A percentile compares a stretch with the other conserved stretches of the same genome.
These are phyloP conservation scores for Eupithecia subfuscata DNA, from an alignment of 2,888 invertebrate genomes.

Conservation along the genomic window DNA sequence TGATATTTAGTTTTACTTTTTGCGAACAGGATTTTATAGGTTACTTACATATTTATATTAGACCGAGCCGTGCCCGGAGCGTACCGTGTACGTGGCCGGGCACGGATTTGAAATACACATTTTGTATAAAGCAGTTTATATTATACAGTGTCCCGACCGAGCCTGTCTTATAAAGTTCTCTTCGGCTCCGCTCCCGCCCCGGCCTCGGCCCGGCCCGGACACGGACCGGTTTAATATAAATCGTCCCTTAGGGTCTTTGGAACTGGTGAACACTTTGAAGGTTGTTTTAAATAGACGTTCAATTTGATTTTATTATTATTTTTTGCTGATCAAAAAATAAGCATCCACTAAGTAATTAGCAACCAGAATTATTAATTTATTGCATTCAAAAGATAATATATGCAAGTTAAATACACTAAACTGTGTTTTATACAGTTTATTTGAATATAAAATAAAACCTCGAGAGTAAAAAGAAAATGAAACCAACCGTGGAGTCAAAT, in stretches of 20 bases:
- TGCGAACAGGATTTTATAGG: slow-evolving; percentile 19
- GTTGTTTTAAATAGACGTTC: background rate
- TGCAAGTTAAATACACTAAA: slow-evolving; percentile 50
- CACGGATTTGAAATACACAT: too few species aligned
- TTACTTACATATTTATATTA: background rate
- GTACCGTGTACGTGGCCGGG: too few species aligned
- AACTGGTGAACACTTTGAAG: background rate
- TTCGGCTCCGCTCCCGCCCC: too few species aligned
- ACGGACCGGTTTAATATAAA: too few species aligned
- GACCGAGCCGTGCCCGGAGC: too few species aligned
- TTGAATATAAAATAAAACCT: slow-evolving; percentile 49
- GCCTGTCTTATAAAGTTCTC: too few species aligned
- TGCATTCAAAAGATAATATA: slow-evolving; percentile 46
- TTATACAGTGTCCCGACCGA: too few species aligned
- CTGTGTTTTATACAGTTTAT: slow-evolving; percentile 49
- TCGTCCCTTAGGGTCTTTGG: background rate
- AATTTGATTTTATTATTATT: background rate
- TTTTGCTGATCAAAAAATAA: background rate
- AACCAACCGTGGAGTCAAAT: slow-evolving; percentile 52
- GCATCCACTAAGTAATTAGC: background rate
- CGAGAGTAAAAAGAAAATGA: slow-evolving; percentile 52
- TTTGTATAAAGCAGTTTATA: too few species aligned
- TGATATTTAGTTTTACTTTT: slow-evolving; percentile 23
- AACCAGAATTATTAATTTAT: slow-evolving; percentile 10
- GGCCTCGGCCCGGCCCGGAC: too few species aligned